A percentile compares a stretch with the other conserved stretches of the same genome.
Evolutionary conservation across 1,140 invertebrate genomes (phyloP).

Genomic region (Bombus balteatus): DNA sequence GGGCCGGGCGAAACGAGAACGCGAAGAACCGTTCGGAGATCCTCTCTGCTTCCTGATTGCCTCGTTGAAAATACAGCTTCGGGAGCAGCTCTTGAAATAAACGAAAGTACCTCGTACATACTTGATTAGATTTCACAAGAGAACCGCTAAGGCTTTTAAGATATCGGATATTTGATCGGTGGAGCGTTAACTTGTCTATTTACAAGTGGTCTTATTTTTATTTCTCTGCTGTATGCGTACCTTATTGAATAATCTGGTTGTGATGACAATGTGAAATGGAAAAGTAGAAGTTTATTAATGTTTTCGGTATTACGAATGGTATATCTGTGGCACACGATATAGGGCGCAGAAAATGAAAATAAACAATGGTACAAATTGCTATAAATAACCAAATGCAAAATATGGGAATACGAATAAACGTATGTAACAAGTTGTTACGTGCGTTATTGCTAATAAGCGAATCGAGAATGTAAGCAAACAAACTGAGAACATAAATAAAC

Average conservation of each 20-base stretch:
- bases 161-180: not conserved
- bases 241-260: not conserved
- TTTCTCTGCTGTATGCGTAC: not conserved
- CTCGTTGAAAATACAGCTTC: not conserved
- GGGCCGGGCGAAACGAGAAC: conserved; percentile 40
- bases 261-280: not conserved
- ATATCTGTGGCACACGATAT: not conserved
- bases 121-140: not conserved
- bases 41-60: not conserved
- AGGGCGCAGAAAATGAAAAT: not conserved
- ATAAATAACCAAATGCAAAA: too few species aligned
- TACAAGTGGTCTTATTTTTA: not conserved
- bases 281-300: not conserved
- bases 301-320: not conserved
- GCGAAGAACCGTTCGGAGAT: not conserved
- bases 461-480: too few species aligned
- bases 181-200: not conserved
- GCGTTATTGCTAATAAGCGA: too few species aligned
- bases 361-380: too few species aligned
- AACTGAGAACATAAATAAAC: too few species aligned
- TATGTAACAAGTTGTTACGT: too few species aligned
- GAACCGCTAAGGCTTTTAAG: not conserved
- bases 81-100: not conserved
- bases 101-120: not conserved
- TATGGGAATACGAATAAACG: too few species aligned